These are phyloP conservation scores for Melanophora roralis DNA, from an alignment of 2,888 invertebrate genomes.

Conservation along the genomic window DNA sequence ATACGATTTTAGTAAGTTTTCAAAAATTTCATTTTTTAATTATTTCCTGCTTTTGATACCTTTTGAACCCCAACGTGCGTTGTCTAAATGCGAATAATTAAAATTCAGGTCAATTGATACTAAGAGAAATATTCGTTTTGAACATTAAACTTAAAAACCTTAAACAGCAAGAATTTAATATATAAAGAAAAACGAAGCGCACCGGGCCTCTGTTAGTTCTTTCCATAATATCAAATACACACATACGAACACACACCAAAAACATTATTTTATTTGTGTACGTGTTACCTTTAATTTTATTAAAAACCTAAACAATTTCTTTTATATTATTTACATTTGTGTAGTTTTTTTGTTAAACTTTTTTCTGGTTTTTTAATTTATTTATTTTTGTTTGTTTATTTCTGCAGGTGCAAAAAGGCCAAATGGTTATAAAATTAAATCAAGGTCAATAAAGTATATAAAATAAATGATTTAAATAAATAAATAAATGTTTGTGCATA, in stretches of 20 bases:
- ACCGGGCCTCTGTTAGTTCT: too few species aligned
- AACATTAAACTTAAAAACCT: too few species aligned
- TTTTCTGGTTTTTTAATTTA: conserved; percentile 11
- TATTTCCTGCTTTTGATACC: too few species aligned
- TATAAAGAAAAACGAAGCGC: too few species aligned
- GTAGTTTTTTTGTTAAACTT: neutral
- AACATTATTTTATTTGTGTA: neutral
- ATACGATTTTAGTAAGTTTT: too few species aligned
- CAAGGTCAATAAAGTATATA: conserved; percentile 58
- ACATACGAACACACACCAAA: neutral
- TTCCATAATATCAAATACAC: neutral
- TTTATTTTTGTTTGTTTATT: conserved; percentile 13
- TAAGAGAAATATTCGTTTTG: too few species aligned
- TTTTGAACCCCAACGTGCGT: too few species aligned
- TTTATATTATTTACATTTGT: conserved; percentile 22
- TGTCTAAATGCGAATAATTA: too few species aligned
- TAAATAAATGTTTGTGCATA: neutral
- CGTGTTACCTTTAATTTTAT: conserved; percentile 36
- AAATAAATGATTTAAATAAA: conserved; percentile 36
- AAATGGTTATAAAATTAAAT: conserved; percentile 55
- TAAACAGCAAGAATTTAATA: too few species aligned
- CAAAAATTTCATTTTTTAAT: too few species aligned
- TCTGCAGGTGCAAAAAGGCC: conserved; percentile 51
- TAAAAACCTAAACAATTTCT: conserved; percentile 41
- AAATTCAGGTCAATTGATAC: too few species aligned